These are phyloP conservation scores for Trilocha varians DNA, from an alignment of 2,888 invertebrate genomes.

Conservation along the genomic window DNA sequence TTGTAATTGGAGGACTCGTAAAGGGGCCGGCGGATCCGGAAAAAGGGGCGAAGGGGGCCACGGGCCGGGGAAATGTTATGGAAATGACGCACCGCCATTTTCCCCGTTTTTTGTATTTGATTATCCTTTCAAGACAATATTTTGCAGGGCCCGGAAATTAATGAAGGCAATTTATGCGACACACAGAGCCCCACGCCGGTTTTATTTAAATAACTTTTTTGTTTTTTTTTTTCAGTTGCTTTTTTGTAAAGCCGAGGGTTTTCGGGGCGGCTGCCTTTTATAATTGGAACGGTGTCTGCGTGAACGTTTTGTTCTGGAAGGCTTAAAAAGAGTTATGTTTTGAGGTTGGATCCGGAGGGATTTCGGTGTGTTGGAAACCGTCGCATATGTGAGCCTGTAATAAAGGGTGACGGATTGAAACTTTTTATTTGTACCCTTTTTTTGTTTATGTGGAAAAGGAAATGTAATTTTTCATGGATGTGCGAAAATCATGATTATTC, in stretches of 20 bases:
- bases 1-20: slow-evolving; percentile 69
- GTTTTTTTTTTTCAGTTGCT: slow-evolving; percentile 36
- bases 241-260: slow-evolving; percentile 43
- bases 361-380: not conserved
- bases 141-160: slow-evolving; percentile 70
- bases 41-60: slow-evolving; percentile 47
- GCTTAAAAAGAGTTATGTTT: slow-evolving; percentile 58
- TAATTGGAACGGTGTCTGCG: slow-evolving; percentile 55
- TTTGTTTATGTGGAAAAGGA: not conserved
- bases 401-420: not conserved
- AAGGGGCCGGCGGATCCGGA: slow-evolving; percentile 61
- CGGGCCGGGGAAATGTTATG: slow-evolving; percentile 54
- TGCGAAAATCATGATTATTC: too few relatives aligned
- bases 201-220: slow-evolving; percentile 69
- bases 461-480: not conserved
- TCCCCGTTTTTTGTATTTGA: slow-evolving; percentile 73
- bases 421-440: not conserved
- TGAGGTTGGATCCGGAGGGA: slow-evolving; percentile 34
- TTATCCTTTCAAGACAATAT: slow-evolving; percentile 75
- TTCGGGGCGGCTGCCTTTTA: slow-evolving; percentile 57
- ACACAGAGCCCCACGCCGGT: slow-evolving; percentile 56
- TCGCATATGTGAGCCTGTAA: not conserved
- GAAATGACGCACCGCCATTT: slow-evolving; percentile 72
- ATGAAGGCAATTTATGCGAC: slow-evolving; percentile 73
- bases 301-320: slow-evolving; percentile 35